A percentile compares a stretch with the other conserved stretches of the same genome.
Conservation (phyloP, 2,797 vertebrate genomes). For the Heterohyrax brucei region DNA sequence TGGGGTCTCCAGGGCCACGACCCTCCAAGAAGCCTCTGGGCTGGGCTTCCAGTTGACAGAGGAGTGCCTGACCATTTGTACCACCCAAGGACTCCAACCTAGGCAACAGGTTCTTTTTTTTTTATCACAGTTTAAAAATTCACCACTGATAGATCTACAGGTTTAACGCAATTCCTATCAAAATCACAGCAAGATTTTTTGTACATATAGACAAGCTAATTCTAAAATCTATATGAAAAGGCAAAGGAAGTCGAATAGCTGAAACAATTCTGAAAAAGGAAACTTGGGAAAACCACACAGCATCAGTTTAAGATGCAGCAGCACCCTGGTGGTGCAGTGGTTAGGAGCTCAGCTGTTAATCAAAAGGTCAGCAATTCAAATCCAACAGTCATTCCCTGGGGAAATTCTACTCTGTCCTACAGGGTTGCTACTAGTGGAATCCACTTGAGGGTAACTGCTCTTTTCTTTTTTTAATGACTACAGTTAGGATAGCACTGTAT, state of each 20-base stretch:
- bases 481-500: neutral
- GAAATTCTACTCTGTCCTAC: too few relatives aligned
- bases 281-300: neutral
- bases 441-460: too few relatives aligned
- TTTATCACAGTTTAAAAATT: neutral
- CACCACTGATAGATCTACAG: neutral
- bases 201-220: neutral
- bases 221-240: neutral
- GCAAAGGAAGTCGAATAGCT: neutral
- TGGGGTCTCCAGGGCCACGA: too few relatives aligned
- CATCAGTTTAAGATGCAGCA: neutral
- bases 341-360: too few relatives aligned
- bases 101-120: neutral
- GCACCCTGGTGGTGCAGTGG: too few relatives aligned
- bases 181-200: neutral
- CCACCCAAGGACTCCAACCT: neutral
- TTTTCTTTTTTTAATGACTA: neutral
- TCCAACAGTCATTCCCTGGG: too few relatives aligned
- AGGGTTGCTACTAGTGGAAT: too few relatives aligned
- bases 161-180: neutral
- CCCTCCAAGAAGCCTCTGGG: too few relatives aligned
- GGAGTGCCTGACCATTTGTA: too few relatives aligned
- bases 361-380: too few relatives aligned
- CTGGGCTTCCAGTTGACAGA: too few relatives aligned
- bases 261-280: neutral